Conservation (phyloP, 2,113 vertebrate species). For the Cryptotis parvus region DNA sequence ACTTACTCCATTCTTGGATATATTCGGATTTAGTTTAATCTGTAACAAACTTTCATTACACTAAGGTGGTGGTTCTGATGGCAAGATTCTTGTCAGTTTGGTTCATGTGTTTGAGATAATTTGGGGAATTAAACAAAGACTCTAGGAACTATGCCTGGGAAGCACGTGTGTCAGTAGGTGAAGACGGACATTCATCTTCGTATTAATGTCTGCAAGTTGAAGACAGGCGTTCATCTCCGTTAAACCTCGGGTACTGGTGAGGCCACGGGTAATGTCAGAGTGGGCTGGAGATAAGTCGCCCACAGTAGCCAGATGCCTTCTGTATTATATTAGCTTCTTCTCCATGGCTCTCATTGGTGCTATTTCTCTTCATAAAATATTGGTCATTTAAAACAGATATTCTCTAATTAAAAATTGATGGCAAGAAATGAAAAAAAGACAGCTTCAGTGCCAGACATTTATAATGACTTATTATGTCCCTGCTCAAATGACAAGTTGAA, state of each 20-base stretch:
- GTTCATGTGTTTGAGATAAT: neutral
- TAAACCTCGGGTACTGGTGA: neutral
- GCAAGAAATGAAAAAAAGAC: slow-evolving; percentile 65
- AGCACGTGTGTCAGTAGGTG: too few relatives aligned
- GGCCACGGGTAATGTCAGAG: neutral
- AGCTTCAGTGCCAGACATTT: slow-evolving; percentile 24
- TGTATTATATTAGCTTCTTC: slow-evolving; percentile 75
- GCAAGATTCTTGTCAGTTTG: neutral
- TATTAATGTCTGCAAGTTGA: too few relatives aligned
- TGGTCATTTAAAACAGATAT: slow-evolving; percentile 70
- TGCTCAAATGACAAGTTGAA: slow-evolving; percentile 59
- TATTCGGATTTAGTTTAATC: neutral
- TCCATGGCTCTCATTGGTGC: slow-evolving; percentile 67
- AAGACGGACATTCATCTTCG: too few relatives aligned
- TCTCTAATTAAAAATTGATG: slow-evolving; percentile 83
- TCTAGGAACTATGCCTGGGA: neutral
- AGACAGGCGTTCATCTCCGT: too few relatives aligned
- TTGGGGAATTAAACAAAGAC: neutral
- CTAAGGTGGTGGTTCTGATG: neutral
- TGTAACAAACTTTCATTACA: neutral
- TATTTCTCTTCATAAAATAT: slow-evolving; percentile 73
- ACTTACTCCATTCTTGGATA: too few relatives aligned
- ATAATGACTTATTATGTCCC: slow-evolving; percentile 58
- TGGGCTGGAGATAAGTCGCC: slow-evolving; percentile 67
- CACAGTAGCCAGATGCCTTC: slow-evolving; percentile 70